Evolutionary conservation across 2,113 vertebrate genomes (phyloP), one percentile per base, ranked within the genome.

Genomic region (Hippocampus mohnikei): DNA sequence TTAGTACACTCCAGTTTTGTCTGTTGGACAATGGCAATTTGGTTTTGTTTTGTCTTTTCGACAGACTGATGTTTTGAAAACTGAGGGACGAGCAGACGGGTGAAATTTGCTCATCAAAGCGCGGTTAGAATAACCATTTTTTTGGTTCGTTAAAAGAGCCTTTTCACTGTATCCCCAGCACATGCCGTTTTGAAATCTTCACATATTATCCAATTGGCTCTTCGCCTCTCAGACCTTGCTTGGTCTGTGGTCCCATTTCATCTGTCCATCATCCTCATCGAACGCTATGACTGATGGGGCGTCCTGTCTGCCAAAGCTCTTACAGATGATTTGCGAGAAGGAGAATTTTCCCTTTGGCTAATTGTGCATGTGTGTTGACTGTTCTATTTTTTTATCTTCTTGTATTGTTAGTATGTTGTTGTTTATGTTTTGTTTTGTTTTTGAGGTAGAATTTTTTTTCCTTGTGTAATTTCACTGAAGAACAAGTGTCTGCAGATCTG

Each of bases 211-310:
- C 69, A 65, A 42, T 69, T 80, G 29, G 59, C 77, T 67, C 67
- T 77, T 74, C 48, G 66, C 66, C 20, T 79, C 65, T 66, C 74
- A 82, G 81, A 80, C 82, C 75, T 85, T 85, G 75, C 79, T 37
- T 68, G 68, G 55, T 79, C 78, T 73, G 73, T 74, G 59, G 11
- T 58, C 70, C 70, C 74, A 62, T 52, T 67, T 75, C 71, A 25
- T 27, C 72, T 59, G 66, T 81, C 77, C 75, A 81, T 84, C 81
- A 85, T 83, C 84, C 83, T 42, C 69, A 68, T 82, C 76, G 60
- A 73, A 76, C 77, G 74, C 79, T 76, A 78, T 85, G 85, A 89
- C 76, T 83, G 87, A 91, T 86, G 82, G 79, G 71, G 84, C 76
- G 70, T 77, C 71, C 78, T 83, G 74, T 61, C 42, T 77, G 75